Base-by-base conservation (phyloP, 2,888 invertebrate species). In the Pomacea canaliculata region DNA sequence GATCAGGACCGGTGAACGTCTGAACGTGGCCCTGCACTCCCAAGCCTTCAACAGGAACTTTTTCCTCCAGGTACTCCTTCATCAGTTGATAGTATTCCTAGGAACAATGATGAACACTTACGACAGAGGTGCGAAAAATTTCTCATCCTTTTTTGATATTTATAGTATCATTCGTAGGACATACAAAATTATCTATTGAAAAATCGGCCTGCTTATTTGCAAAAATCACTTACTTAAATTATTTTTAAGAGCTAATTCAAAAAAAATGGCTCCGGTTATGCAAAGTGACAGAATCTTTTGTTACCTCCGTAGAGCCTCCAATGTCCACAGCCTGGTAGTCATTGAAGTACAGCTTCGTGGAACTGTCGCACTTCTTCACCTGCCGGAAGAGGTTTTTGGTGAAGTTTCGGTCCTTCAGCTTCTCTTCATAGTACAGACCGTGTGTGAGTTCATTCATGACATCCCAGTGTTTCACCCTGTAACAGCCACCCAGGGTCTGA, bases 401-500 rank as follows among this genome's bases (percentile, higher is more conserved):
- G 67, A 82, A 81, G 71, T 83, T 78, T 0, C 81, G 77, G 68
- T 85, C 81, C n/a, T 69, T 3, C 1, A 80, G 80, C 10, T 76
- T 78, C 23, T 81, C 71, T 71, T 85, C 85, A 65, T 79, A 86
- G 79, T 80, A 85, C 48, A 84, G 82, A 7, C 84, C 84, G 72
- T 85, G 85, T 10, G 84, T 69, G 56, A 83, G 81, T 68, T 87
- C 87, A 74, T 87, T 87, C 79, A 86, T 86, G 1, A 87, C 85
- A 8, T n/a, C 63, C n/a, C n/a, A 63, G 23, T 63, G 63, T 2
- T 5, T 19, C 63, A 4, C 23, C 19, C 63, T 63, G 27, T 23
- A 37, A 37, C 37, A 37, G 5, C 37, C 37, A 37, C 37, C 5
- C 37, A 5, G 37, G 37, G 4, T 37, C 37, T 37, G 37, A 37